Conservation (phyloP, 2,888 invertebrate genomes). For the Gnatocerus cornutus region DNA sequence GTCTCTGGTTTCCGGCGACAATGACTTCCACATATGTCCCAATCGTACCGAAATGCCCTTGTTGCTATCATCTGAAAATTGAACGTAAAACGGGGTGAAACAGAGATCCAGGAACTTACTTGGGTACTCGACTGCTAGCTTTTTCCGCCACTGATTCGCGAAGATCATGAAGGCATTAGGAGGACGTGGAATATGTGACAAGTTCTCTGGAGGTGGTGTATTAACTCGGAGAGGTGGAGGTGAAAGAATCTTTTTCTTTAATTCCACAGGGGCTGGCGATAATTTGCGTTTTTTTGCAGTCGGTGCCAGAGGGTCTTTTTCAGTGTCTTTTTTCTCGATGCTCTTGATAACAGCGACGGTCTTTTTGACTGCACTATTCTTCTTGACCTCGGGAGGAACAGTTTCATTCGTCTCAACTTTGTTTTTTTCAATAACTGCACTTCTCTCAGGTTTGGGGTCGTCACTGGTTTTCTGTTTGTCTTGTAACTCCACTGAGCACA, state of each 20-base stretch:
- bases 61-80: slow-evolving; percentile 69
- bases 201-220: slow-evolving; percentile 40
- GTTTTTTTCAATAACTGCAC: neutral
- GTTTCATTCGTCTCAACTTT: slow-evolving; percentile 11
- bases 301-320: no score
- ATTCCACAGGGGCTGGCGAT: slow-evolving; percentile 12
- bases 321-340: neutral
- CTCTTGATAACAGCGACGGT: neutral
- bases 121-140: slow-evolving; percentile 70
- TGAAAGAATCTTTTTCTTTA: slow-evolving; percentile 13
- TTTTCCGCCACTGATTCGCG: slow-evolving; percentile 72
- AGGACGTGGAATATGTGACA: slow-evolving; percentile 68
- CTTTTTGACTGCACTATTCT: neutral
- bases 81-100: no score
- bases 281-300: slow-evolving; percentile 15
- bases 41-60: slow-evolving; percentile 72
- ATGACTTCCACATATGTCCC: slow-evolving; percentile 72
- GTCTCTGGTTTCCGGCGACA: slow-evolving; percentile 68
- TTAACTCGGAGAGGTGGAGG: neutral
- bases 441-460: slow-evolving; percentile 43
- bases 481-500: slow-evolving; percentile 67
- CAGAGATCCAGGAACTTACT: no score
- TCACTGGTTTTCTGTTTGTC: slow-evolving; percentile 55
- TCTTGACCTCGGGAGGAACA: neutral
- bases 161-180: slow-evolving; percentile 74